phyloP scores from a whole-genome alignment of 2,888 invertebrate genomes.

The Tetheella fluctuosa region DNA sequence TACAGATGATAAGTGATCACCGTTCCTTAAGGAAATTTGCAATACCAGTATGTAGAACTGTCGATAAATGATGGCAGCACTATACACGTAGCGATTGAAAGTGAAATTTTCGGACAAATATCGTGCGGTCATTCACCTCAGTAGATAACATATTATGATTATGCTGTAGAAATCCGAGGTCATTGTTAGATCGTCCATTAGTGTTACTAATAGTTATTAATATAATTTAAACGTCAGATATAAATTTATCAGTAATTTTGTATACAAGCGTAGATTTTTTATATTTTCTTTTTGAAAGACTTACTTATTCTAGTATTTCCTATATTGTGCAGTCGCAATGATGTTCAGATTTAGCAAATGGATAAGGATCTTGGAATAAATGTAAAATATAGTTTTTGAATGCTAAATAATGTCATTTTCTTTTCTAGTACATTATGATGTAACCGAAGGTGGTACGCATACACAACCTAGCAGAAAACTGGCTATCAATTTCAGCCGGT shows the following conservation, averaged over 20 bases:
- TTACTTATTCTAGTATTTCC: neutral
- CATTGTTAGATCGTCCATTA: slow-evolving; percentile 20
- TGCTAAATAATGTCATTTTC: too few species aligned
- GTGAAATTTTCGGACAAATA: slow-evolving; percentile 44
- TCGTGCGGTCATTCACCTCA: slow-evolving; percentile 43
- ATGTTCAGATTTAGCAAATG: too few species aligned
- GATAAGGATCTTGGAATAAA: too few species aligned
- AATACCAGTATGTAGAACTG: neutral
- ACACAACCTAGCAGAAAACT: too few species aligned
- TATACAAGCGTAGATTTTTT: too few species aligned
- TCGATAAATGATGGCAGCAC: slow-evolving; percentile 13
- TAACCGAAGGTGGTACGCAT: too few species aligned
- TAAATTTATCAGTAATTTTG: neutral
- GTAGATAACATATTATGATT: slow-evolving; percentile 9
- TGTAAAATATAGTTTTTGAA: too few species aligned
- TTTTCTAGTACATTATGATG: too few species aligned
- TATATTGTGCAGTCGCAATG: too few species aligned
- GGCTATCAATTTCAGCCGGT: too few species aligned
- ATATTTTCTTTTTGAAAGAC: too few species aligned
- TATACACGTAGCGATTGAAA: slow-evolving; percentile 38
- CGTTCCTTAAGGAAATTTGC: neutral
- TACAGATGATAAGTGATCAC: too few species aligned
- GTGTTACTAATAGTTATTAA: neutral
- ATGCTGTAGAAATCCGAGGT: slow-evolving; percentile 19
- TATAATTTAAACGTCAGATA: neutral